Conservation (phyloP, 2,797 vertebrate genomes). For the Myotis planiceps region DNA sequence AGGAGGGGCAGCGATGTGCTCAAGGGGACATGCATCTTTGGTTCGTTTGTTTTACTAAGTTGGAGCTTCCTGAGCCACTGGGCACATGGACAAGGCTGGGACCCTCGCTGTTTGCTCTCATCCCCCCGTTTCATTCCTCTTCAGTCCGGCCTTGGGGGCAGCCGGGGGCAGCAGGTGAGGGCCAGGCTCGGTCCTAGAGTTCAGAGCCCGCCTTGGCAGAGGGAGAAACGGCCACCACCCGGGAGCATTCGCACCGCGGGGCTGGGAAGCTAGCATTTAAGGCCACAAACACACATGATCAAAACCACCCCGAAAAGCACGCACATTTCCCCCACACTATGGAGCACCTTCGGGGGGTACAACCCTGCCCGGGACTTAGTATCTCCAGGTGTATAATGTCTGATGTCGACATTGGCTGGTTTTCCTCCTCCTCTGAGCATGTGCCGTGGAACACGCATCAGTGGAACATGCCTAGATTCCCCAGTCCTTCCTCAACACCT, state of each 20-base stretch:
- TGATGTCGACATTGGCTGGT: neutral
- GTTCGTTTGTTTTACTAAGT: neutral
- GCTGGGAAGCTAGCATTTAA: neutral
- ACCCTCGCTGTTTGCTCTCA: neutral
- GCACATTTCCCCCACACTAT: neutral
- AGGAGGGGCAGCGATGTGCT: neutral
- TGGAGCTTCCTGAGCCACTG: neutral
- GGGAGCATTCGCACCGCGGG: accelerated
- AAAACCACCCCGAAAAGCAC: neutral
- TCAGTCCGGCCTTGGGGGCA: neutral
- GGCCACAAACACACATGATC: neutral
- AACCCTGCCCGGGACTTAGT: neutral
- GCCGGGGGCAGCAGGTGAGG: neutral
- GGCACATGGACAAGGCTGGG: neutral
- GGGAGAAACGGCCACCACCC: accelerated
- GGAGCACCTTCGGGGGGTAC: neutral
- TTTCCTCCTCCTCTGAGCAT: neutral
- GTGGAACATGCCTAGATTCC: accelerated
- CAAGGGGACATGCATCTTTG: neutral
- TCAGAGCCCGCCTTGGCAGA: neutral
- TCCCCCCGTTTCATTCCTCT: neutral
- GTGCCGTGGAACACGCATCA: accelerated
- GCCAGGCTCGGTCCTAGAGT: no score
- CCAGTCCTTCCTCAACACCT: neutral
- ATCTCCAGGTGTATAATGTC: neutral